Evolutionary conservation across 2,797 vertebrate species (phyloP).

Genomic region (Melanotaenia nigrans): DNA sequence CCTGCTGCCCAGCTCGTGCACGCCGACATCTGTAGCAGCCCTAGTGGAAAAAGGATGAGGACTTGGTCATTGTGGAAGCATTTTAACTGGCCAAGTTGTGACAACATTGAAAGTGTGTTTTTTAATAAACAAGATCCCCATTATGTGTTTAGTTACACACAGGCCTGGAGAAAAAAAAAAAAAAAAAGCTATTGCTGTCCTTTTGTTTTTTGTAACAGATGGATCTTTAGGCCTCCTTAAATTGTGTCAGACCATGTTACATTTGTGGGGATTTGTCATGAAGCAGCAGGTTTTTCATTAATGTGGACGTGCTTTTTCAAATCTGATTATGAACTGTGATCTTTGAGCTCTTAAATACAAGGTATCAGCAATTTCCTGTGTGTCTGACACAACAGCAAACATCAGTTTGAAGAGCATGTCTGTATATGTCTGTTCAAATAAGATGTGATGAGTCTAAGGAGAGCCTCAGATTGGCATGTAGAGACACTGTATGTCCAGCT

Average conservation of each 20-base stretch:
- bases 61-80: slow-evolving; percentile 8
- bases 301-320: slow-evolving; percentile 13
- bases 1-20: slow-evolving; percentile 1
- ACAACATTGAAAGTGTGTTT: slow-evolving; percentile 16
- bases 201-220: background rate
- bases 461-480: background rate
- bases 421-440: background rate
- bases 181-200: slow-evolving; percentile 10
- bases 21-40: slow-evolving; percentile 1
- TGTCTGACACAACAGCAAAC: background rate
- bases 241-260: slow-evolving; percentile 10
- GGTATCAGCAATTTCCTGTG: slow-evolving; percentile 1
- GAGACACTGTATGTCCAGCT: slow-evolving; percentile 6
- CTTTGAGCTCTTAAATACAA: slow-evolving; percentile 9
- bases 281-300: slow-evolving; percentile 2
- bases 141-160: slow-evolving; percentile 44
- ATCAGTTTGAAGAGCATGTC: slow-evolving; percentile 3
- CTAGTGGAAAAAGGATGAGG: slow-evolving; percentile 10
- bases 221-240: background rate
- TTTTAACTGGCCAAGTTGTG: slow-evolving; percentile 10
- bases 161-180: slow-evolving; percentile 11
- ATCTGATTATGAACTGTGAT: slow-evolving; percentile 26
- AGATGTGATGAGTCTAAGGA: background rate
- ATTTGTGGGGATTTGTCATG: slow-evolving; percentile 19
- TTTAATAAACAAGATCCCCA: slow-evolving; percentile 16